Evolutionary conservation across 1,140 invertebrate species (phyloP), one percentile per base, ranked within the genome.

Genomic region (Cydia strobilella): DNA sequence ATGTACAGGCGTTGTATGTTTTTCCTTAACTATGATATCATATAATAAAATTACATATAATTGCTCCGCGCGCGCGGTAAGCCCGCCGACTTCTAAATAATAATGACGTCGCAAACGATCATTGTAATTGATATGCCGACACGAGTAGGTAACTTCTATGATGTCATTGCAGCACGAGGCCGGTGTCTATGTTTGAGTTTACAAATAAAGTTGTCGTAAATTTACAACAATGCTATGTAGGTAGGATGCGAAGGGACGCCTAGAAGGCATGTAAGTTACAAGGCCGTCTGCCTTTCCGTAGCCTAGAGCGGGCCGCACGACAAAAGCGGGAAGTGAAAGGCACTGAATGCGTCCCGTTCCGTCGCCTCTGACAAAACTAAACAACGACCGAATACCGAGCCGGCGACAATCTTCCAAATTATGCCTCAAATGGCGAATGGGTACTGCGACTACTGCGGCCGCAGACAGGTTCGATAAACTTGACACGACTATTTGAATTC

Each of bases 261-360:
- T 82, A 84, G 81, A 83, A 86, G 82, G 86, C 83, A 83, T 81
- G 82, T 85, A 82, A 83, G 83, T 74, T 83, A 88, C 91, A 91
- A 91, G 90, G 90, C 86, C 89, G 87, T 84, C 86, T 85, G 89
- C 90, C 88, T 88, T 90, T 86, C 86, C 85, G 86, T 86, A 82
- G 86, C 84, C 84, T 88, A 88, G 81, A 87, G 84, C 83, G 86
- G 82, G 79, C 54, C 80, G 76, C 82, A 82, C 82, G 85, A 90
- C 88, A 91, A 91, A 91, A 93, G 86, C 89, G 88, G 91, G 91
- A 93, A 93, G 90, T 93, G 91, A 93, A 93, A 93, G 90, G 91
- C 85, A 88, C 88, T 89, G 89, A 91, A 91, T 89, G 89, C 86
- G 87, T 87, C 86, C 88, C 87, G 84, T 84, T 81, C 80, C 82